These are phyloP conservation scores for Acronicta alni DNA, from an alignment of 2,888 invertebrate genomes.

Conservation along the genomic window DNA sequence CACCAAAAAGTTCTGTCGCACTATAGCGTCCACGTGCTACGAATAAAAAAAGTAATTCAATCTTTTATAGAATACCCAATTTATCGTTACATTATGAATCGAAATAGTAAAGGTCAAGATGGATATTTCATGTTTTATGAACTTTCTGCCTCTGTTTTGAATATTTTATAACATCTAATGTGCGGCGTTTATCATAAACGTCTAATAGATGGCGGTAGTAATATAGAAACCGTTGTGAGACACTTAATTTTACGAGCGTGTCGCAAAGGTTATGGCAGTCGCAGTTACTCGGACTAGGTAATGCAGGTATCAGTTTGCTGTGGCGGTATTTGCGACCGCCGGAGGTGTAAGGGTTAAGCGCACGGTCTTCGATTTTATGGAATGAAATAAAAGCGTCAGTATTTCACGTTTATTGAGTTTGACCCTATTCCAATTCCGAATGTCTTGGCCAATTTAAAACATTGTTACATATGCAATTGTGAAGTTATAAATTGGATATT, in stretches of 20 bases:
- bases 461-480: constrained; percentile 17
- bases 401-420: constrained; percentile 25
- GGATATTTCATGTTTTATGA: constrained; percentile 41
- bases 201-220: constrained; percentile 22
- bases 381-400: constrained; percentile 32
- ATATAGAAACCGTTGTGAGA: constrained; percentile 32
- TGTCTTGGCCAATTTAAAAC: constrained; percentile 22
- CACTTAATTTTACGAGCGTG: constrained; percentile 40
- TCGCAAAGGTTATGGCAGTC: constrained; percentile 36
- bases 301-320: constrained; percentile 31
- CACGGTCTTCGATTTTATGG: constrained; percentile 23
- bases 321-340: constrained; percentile 6
- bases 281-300: constrained; percentile 41
- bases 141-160: constrained; percentile 44
- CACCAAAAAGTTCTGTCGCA: constrained; percentile 43
- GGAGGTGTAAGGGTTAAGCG: constrained; percentile 7
- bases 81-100: constrained; percentile 34
- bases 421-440: constrained; percentile 5
- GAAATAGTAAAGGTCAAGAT: constrained; percentile 40
- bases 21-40: constrained; percentile 51
- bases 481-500: constrained; percentile 6
- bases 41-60: constrained; percentile 42
- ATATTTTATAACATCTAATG: constrained; percentile 37
- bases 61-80: constrained; percentile 35
- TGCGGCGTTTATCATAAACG: constrained; percentile 32